Evolutionary conservation across 2,797 vertebrate species (phyloP), one percentile per base, ranked within the genome.

Genomic region (Myotis vivesi): DNA sequence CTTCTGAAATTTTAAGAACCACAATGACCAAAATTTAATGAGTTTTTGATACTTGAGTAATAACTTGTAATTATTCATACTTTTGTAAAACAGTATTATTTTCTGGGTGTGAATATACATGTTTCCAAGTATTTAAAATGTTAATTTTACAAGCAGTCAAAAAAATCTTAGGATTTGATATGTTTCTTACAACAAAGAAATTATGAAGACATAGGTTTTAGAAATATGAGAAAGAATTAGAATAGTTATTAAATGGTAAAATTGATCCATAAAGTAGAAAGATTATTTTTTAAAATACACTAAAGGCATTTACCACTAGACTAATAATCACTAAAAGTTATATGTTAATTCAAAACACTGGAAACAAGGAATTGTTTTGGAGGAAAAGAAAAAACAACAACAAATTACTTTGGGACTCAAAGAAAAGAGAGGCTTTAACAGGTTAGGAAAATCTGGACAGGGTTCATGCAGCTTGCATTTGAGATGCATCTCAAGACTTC

Each of bases 121-220:
- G 96, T 96, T 95, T 97, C 62, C 92, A 85, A 93, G 75, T 97
- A 87, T 97, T 87, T 95, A 69, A 97, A 96, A 96, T 96, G 94
- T 87, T 96, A 96, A 71, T 75, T 95, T 97, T 97, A 97, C 89
- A 97, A 93, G 72, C 41, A 94, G 82, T 84, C 64, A 89, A 96
- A 97, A 97, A 98, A 92, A 80, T 36, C 71, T 81, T 76, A 92
- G 95, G 82, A 96, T 38, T 57, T 88, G 59, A 96, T 97, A 93
- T 95, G 13, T 96, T 96, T 96, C 89, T 87, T 77, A 77, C 41
- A 68, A 91, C 89, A 96, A 75, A 86, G 84, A 89, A 94, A 94
- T 97, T 88, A 72, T 96, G 0, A 90, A 93, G 95, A 92, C 66
- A 92, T 89, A 87, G 22, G 55, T 96, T 95, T 97, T 96, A 93